Percentiles rank a stretch among this genome's conserved stretches.
Conservation (phyloP, 2,888 invertebrate genomes). For the Gymnosoma rotundatum region DNA sequence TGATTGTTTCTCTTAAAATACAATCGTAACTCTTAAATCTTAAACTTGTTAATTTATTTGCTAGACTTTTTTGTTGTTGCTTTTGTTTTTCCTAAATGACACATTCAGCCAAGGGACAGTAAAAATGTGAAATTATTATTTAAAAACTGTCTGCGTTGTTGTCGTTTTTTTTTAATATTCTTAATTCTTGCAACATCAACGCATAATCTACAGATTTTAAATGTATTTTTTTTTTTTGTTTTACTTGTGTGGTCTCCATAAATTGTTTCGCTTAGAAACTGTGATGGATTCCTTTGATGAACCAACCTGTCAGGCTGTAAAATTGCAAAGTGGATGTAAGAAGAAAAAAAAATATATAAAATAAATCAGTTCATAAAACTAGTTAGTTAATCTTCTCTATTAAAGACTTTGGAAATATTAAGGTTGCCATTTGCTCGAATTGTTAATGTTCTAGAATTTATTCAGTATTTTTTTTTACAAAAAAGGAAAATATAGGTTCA, state of each 20-base stretch:
- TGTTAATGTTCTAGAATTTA: no score
- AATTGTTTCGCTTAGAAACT: constrained; percentile 51
- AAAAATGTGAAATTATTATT: constrained; percentile 58
- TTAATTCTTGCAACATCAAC: constrained; percentile 18
- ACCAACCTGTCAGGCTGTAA: constrained; percentile 47
- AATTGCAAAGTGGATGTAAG: neutral
- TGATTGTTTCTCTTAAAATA: constrained; percentile 25
- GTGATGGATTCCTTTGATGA: constrained; percentile 59
- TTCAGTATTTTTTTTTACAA: no score
- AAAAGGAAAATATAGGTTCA: no score
- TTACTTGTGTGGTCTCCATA: constrained; percentile 63
- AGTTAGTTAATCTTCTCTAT: constrained; percentile 46
- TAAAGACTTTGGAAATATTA: neutral
- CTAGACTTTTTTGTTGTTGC: constrained; percentile 22
- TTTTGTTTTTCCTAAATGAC: constrained; percentile 47
- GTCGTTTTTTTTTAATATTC: neutral
- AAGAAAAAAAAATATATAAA: constrained; percentile 24
- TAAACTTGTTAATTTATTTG: constrained; percentile 40
- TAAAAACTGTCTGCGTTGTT: constrained; percentile 30
- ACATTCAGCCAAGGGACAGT: constrained; percentile 52
- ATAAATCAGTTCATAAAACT: constrained; percentile 67
- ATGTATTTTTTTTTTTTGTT: neutral
- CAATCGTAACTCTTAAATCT: constrained; percentile 9
- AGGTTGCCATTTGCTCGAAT: constrained; percentile 19
- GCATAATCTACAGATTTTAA: constrained; percentile 7